Conservation (phyloP, 2,888 invertebrate genomes). For the Aleiodes alternator region DNA sequence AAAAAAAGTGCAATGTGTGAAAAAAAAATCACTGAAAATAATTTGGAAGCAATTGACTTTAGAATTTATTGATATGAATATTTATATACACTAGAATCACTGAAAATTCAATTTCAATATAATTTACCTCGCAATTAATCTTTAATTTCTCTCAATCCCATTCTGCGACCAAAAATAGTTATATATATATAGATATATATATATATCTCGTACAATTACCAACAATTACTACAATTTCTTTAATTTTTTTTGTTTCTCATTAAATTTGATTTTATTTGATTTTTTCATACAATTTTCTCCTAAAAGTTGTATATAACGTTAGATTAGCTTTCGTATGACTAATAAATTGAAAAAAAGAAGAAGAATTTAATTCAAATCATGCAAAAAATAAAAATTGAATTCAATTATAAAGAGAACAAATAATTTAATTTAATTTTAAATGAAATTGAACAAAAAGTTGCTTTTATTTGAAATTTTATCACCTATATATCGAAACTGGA, state of each 20-base stretch:
- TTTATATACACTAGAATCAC: constrained; percentile 18
- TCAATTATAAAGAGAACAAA: too few relatives aligned
- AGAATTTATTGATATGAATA: constrained; percentile 37
- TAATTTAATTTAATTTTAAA: too few relatives aligned
- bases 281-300: neutral
- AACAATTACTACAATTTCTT: constrained; percentile 14
- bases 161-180: constrained; percentile 25
- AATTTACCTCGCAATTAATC: constrained; percentile 6
- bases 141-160: neutral
- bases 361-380: too few relatives aligned
- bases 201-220: constrained; percentile 31
- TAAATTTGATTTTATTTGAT: too few relatives aligned
- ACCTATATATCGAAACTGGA: neutral
- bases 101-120: constrained; percentile 2
- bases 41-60: constrained; percentile 25
- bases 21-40: neutral
- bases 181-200: neutral
- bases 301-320: constrained; percentile 30
- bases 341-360: neutral
- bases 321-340: constrained; percentile 20
- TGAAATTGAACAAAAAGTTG: too few relatives aligned
- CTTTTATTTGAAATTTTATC: too few relatives aligned
- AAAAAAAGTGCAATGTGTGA: too few relatives aligned
- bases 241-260: neutral
- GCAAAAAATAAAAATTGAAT: neutral